phyloP scores from a whole-genome alignment of 92 coral and sea anemone species.

The Umimayanthus chanpuru region DNA sequence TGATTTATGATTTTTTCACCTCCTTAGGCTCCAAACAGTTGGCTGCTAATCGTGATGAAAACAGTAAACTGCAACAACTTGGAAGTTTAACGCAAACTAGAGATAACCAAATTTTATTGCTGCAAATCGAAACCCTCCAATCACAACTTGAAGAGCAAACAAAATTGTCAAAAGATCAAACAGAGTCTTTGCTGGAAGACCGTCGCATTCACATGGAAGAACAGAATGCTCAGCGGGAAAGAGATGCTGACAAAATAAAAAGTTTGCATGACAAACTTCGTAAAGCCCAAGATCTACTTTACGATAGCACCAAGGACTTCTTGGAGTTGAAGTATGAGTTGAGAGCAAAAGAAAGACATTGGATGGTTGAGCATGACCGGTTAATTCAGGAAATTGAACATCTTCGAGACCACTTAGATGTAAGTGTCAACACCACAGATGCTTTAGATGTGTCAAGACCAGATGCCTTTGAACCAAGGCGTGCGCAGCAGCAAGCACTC shows the following conservation, averaged over 20 bases:
- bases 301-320: slow-evolving; percentile 97
- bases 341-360: slow-evolving; percentile 93
- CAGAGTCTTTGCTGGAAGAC: slow-evolving; percentile 88
- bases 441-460: slow-evolving; percentile 86
- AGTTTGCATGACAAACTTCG: slow-evolving; percentile 87
- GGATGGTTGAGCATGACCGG: slow-evolving; percentile 98
- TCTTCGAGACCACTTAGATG: slow-evolving; percentile 80
- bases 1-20: not conserved
- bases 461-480: slow-evolving; percentile 88
- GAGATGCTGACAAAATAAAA: slow-evolving; percentile 94
- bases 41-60: slow-evolving; percentile 41
- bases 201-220: slow-evolving; percentile 92
- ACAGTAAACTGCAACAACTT: slow-evolving; percentile 69
- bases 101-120: slow-evolving; percentile 87
- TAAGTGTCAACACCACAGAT: slow-evolving; percentile 73
- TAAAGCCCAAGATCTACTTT: slow-evolving; percentile 89
- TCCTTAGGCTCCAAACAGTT: slow-evolving; percentile 22
- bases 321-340: slow-evolving; percentile 92
- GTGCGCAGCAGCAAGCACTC: slow-evolving; percentile 85
- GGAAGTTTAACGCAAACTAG: slow-evolving; percentile 38
- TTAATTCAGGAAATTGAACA: slow-evolving; percentile 88
- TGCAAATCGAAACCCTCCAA: slow-evolving; percentile 94
- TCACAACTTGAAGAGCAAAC: slow-evolving; percentile 97
- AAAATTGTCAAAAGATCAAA: slow-evolving; percentile 89
- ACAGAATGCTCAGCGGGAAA: slow-evolving; percentile 91